Evolutionary conservation across 2,888 invertebrate species (phyloP), one percentile per base, ranked within the genome.

Genomic region (Subacronicta megacephala): DNA sequence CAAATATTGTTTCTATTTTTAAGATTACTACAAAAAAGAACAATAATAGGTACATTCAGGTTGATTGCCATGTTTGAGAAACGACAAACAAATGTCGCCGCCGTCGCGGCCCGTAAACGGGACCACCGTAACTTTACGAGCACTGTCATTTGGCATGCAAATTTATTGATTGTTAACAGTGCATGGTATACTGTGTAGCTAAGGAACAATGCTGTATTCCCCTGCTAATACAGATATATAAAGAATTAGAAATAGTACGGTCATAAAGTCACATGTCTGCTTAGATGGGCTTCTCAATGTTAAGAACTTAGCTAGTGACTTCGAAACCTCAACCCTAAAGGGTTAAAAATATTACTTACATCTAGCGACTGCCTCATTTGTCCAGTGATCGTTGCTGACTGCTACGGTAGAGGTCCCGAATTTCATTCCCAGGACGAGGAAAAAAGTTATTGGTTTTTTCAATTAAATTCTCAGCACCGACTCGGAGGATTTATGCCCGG

Each of bases 81-180:
- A 18, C 31, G 20, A 53, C 55, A 53, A 54, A 55, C 44, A 51
- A 63, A 45, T 26, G 29, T 43, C 26, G 20, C 16, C 17, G 12
- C 31, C 35, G 50, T 38, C 35, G 50, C 17, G 13, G 47, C 29
- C 46, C 23, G 44, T 62, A 64, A 68, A 59, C 56, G 49, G 12
- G 53, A 36, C 54, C 55, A 46, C 59, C 54, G 17, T 26, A 44
- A 55, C 33, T 67, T 56, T 57, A 68, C 44, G 62, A 62, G 41
- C 55, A 26, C 52, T 64, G 69, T 51, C 60, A 59, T 45, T 69
- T 71, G 72, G 72, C 74, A 73, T 72, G 64, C 64, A 62, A 77
- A 61, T 62, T 41, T 63, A 69, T 76, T 58, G 75, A 66, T 70
- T 62, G 69, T 75, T 77, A 60, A 69, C 54, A 63, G 56, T 69